Conservation (phyloP, 2,113 vertebrate genomes). For the Acanthisitta chloris region DNA sequence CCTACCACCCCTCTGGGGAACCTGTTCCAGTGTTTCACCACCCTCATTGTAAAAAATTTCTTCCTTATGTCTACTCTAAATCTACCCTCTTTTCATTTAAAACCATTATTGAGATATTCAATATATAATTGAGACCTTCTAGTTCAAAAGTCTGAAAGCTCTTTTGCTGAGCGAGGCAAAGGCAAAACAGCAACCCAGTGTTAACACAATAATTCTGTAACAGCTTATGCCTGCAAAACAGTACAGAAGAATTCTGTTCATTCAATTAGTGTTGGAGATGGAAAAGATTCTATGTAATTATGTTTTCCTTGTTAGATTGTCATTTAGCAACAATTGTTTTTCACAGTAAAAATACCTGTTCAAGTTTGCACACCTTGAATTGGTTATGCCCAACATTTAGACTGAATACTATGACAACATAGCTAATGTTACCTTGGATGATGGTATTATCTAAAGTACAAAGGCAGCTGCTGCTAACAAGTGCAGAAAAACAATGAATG, state of each 20-base stretch:
- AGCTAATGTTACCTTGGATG: not conserved
- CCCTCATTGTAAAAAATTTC: not conserved
- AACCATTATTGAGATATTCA: not conserved
- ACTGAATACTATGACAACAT: not conserved
- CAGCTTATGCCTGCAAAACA: not conserved
- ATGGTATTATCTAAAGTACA: not conserved
- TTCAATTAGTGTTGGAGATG: not conserved
- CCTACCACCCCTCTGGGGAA: not conserved
- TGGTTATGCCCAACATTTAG: not conserved
- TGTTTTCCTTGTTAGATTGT: not conserved
- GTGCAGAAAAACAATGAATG: not conserved
- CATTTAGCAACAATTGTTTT: not conserved
- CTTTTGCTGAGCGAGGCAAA: not conserved
- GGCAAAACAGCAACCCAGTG: not conserved
- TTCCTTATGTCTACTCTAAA: not conserved
- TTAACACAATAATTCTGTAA: not conserved
- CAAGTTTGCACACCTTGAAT: not conserved
- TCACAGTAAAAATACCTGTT: not conserved
- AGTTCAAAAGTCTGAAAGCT: not conserved
- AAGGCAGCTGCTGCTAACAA: not conserved
- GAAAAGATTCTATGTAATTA: not conserved
- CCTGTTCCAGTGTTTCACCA: not conserved
- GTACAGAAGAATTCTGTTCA: not conserved
- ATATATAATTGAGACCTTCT: not conserved
- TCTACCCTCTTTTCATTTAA: not conserved